phyloP scores from a whole-genome alignment of 2,113 vertebrate species.

The Trogon melanurus region DNA sequence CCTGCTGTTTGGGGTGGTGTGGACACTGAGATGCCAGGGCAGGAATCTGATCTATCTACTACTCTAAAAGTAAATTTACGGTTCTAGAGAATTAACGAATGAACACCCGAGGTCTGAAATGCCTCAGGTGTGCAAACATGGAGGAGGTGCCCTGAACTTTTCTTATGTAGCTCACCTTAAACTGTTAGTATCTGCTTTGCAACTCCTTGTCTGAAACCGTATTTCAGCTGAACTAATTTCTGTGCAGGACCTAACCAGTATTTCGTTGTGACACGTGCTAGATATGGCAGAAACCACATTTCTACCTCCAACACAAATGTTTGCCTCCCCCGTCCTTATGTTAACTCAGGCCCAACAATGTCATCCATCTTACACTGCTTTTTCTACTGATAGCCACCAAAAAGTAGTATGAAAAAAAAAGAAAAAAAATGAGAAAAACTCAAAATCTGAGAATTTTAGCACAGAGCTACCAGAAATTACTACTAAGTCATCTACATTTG shows the following conservation, averaged over 20 bases:
- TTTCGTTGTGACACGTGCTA: not conserved
- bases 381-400: not conserved
- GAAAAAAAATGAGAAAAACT: not conserved
- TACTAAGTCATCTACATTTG: not conserved
- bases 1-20: not conserved
- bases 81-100: not conserved
- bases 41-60: not conserved
- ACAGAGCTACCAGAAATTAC: not conserved
- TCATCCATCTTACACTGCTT: constrained; percentile 15
- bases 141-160: not conserved
- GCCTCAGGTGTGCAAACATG: not conserved
- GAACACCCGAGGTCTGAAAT: not conserved
- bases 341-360: not conserved
- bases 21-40: not conserved
- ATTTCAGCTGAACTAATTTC: not conserved
- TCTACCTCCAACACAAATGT: not conserved
- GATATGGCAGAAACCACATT: not conserved
- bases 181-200: not conserved
- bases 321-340: not conserved
- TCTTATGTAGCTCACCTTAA: not conserved
- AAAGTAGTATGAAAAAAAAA: not conserved
- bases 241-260: not conserved
- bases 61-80: not conserved
- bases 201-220: not conserved
- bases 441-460: not conserved